These are phyloP conservation scores for Idaea biselata DNA, from an alignment of 2,888 invertebrate species.

Conservation along the genomic window DNA sequence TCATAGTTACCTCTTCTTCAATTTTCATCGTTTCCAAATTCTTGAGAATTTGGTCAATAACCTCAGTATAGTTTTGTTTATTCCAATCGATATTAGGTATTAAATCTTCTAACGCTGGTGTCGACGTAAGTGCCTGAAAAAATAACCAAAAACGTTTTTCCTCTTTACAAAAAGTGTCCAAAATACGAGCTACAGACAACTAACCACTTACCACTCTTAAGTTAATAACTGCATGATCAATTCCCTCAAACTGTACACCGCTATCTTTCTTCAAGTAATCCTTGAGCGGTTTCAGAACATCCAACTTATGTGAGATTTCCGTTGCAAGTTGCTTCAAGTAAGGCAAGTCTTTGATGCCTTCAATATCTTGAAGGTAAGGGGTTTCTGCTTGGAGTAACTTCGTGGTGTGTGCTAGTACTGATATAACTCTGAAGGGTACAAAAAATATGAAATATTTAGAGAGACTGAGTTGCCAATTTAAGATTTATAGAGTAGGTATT, in stretches of 20 bases:
- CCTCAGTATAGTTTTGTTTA: slow-evolving; percentile 45
- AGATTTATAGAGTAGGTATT: no score
- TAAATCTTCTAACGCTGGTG: slow-evolving; percentile 27
- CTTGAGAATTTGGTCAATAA: slow-evolving; percentile 33
- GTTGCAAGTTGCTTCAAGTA: slow-evolving; percentile 46
- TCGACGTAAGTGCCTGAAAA: slow-evolving; percentile 37
- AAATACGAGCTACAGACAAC: not conserved
- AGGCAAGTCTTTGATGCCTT: slow-evolving; percentile 48
- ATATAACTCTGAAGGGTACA: slow-evolving; percentile 45
- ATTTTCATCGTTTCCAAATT: slow-evolving; percentile 46
- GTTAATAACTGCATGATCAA: slow-evolving; percentile 45
- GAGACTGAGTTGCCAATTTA: no score
- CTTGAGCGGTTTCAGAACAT: slow-evolving; percentile 42
- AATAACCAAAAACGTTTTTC: not conserved
- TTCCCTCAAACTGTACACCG: slow-evolving; percentile 28
- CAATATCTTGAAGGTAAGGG: slow-evolving; percentile 59
- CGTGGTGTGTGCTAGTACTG: slow-evolving; percentile 49
- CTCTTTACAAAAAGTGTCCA: not conserved
- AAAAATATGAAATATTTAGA: not conserved
- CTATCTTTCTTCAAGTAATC: slow-evolving; percentile 39
- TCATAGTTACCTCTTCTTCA: slow-evolving; percentile 41
- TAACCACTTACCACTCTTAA: slow-evolving; percentile 49
- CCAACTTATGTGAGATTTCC: slow-evolving; percentile 52
- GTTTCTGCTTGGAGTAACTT: slow-evolving; percentile 54
- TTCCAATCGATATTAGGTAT: slow-evolving; percentile 17